phyloP scores from a whole-genome alignment of 64 coral and sea anemone genomes.

The Dendronephthya gigantea region DNA sequence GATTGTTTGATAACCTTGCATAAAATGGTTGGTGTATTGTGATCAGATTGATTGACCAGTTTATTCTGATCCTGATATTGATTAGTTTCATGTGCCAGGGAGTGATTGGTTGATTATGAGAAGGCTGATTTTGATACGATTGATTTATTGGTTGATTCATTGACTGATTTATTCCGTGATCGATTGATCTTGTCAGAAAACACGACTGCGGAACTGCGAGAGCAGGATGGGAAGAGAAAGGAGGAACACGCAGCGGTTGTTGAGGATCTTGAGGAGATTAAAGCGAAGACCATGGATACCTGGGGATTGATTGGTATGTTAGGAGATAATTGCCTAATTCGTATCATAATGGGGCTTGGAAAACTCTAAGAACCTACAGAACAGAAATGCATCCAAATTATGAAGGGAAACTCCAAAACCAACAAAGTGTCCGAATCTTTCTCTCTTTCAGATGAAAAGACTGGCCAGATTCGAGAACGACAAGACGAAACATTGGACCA shows the following conservation, averaged over 20 bases:
- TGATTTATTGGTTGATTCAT: background rate
- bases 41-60: too few relatives aligned
- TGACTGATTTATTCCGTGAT: too few relatives aligned
- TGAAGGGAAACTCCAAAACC: too few relatives aligned
- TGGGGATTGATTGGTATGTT: slow-evolving; percentile 79
- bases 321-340: background rate
- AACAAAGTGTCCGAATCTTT: too few relatives aligned
- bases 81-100: too few relatives aligned
- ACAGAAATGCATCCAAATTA: too few relatives aligned
- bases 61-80: too few relatives aligned
- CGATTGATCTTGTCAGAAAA: slow-evolving; percentile 43
- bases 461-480: slow-evolving; percentile 50
- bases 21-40: too few relatives aligned
- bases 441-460: slow-evolving; percentile 54
- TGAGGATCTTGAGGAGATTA: slow-evolving; percentile 59
- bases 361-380: too few relatives aligned
- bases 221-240: slow-evolving; percentile 59
- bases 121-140: too few relatives aligned
- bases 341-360: too few relatives aligned
- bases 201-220: slow-evolving; percentile 60
- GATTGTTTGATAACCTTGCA: too few relatives aligned
- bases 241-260: slow-evolving; percentile 55
- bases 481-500: slow-evolving; percentile 59
- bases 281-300: slow-evolving; percentile 64
- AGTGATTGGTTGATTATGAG: background rate